Evolutionary conservation across 2,888 invertebrate genomes (phyloP).

Genomic region (Scotopteryx bipunctaria): DNA sequence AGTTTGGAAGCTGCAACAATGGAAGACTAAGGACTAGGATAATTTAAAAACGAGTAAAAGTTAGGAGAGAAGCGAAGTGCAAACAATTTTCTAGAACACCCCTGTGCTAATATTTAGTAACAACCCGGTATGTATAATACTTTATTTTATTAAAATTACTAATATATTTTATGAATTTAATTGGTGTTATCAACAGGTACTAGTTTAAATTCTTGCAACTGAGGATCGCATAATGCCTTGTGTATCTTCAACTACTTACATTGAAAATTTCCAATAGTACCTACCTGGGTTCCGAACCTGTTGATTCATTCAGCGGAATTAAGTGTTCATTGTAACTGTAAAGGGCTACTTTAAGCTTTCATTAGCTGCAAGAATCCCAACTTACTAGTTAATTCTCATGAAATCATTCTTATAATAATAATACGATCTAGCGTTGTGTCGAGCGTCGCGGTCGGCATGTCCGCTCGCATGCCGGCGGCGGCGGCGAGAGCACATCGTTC

Average conservation of each 20-base stretch:
- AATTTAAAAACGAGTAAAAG: conserved; percentile 48
- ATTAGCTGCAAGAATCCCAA: conserved; percentile 22
- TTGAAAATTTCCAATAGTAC: not conserved
- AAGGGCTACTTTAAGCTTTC: conserved; percentile 3
- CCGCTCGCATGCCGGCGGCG: conserved; percentile 25
- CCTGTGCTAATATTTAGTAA: conserved; percentile 64
- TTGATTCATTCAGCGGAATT: not conserved
- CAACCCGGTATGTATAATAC: conserved; percentile 59
- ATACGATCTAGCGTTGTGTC: conserved; percentile 30
- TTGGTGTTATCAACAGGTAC: conserved; percentile 73
- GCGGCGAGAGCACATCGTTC: conserved; percentile 30
- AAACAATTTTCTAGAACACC: conserved; percentile 61
- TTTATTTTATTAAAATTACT: conserved; percentile 59
- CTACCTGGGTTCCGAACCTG: not conserved
- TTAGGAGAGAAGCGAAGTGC: conserved; percentile 63
- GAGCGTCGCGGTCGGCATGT: conserved; percentile 22
- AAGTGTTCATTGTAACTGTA: too few relatives aligned
- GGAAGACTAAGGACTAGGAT: conserved; percentile 76
- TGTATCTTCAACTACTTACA: not conserved
- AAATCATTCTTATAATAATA: conserved; percentile 35
- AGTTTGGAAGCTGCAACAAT: conserved; percentile 71
- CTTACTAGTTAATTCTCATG: conserved; percentile 15
- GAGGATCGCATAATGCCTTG: conserved; percentile 12
- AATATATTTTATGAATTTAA: conserved; percentile 63
- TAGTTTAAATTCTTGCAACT: conserved; percentile 31